Conservation (phyloP, 2,797 vertebrate genomes). For the Eulemur mongoz region DNA sequence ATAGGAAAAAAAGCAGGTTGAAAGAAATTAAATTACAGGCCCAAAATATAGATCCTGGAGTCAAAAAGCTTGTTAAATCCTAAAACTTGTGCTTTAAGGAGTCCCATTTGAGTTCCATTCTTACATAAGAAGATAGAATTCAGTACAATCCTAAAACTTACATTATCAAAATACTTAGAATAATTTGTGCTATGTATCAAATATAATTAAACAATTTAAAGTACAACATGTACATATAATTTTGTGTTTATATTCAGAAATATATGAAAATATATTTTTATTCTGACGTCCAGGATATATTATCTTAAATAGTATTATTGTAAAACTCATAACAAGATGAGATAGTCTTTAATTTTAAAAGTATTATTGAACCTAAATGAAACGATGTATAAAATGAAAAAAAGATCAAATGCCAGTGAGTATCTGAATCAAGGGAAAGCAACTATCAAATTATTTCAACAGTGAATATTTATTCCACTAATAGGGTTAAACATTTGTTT, state of each 20-base stretch:
- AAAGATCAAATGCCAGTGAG: slow-evolving; percentile 17
- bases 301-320: background rate
- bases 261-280: background rate
- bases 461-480: slow-evolving; percentile 44
- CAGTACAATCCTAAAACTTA: background rate
- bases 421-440: background rate
- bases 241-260: background rate
- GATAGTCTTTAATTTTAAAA: background rate
- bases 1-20: background rate
- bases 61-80: background rate
- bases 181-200: background rate
- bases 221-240: background rate
- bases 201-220: background rate
- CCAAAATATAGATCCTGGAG: background rate
- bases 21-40: background rate
- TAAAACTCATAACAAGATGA: background rate
- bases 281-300: background rate
- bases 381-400: background rate
- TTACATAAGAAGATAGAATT: background rate
- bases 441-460: slow-evolving; percentile 55
- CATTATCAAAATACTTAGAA: background rate
- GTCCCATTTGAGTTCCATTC: background rate
- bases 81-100: background rate
- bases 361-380: background rate
- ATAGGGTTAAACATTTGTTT: slow-evolving; percentile 67